A percentile compares a stretch with the other conserved stretches of the same genome.
Evolutionary conservation across 2,113 vertebrate species (phyloP).

Genomic region (Psilopogon haemacephalus): DNA sequence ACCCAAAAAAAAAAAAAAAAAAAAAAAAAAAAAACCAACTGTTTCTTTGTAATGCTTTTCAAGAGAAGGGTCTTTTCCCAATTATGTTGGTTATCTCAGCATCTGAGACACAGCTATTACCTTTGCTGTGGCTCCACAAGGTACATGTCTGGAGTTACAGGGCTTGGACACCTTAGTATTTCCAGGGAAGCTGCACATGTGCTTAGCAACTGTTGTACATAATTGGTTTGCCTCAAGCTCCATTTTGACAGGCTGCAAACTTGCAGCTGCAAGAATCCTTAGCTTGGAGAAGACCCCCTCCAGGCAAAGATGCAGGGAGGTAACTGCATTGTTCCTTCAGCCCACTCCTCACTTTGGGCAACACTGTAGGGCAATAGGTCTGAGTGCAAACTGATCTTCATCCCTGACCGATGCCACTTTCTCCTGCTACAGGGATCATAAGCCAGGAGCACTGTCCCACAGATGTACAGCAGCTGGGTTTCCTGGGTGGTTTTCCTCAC

Average conservation of each 20-base stretch:
- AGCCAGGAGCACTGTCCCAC: neutral
- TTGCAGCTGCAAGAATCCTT: neutral
- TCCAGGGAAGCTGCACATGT: neutral
- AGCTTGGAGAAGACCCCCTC: neutral
- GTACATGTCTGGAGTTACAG: neutral
- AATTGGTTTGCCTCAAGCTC: neutral
- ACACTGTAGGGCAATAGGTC: neutral
- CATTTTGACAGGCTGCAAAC: neutral
- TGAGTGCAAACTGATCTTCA: neutral
- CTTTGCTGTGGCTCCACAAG: neutral
- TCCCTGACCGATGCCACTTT: rapidly evolving
- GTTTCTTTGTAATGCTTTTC: neutral
- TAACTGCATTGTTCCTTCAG: neutral
- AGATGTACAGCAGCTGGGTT: neutral
- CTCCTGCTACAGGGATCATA: neutral
- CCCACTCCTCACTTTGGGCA: neutral
- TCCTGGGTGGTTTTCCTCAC: neutral
- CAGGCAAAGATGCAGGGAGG: neutral
- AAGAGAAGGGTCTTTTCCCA: neutral
- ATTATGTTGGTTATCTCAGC: neutral
- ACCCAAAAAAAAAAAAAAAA: too few species aligned
- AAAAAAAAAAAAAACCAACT: too few species aligned
- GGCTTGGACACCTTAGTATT: neutral
- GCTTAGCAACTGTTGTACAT: neutral
- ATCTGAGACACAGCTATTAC: neutral